Evolutionary conservation across 1,140 invertebrate genomes (phyloP).

Genomic region (Xylocopa sonorina): DNA sequence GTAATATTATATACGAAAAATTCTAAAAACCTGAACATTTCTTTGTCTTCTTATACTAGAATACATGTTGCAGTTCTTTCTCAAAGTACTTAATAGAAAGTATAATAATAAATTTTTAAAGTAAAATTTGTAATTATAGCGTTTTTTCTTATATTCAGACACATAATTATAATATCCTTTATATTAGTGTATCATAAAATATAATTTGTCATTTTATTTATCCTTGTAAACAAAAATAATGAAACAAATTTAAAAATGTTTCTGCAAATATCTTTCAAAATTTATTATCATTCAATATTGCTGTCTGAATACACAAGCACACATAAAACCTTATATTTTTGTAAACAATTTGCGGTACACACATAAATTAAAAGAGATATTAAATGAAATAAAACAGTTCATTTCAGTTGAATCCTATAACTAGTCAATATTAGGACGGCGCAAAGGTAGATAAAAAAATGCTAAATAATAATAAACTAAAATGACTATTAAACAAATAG

Average conservation of each 20-base stretch:
- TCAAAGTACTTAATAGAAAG: background rate
- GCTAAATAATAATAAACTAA: constrained; percentile 6
- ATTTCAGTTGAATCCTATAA: constrained; percentile 43
- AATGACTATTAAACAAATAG: background rate
- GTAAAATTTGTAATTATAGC: background rate
- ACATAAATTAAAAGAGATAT: background rate
- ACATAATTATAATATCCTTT: no score
- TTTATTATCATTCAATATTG: constrained; percentile 8
- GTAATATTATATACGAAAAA: constrained; percentile 54
- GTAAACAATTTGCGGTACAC: background rate
- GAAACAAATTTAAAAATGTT: constrained; percentile 3
- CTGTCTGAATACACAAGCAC: constrained; percentile 11
- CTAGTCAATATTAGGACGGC: constrained; percentile 59
- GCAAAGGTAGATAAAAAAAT: constrained; percentile 49
- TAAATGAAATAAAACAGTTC: constrained; percentile 34
- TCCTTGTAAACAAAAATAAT: background rate
- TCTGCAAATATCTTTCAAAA: background rate
- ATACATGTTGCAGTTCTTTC: background rate
- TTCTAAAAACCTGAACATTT: constrained; percentile 22
- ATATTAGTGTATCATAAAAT: background rate
- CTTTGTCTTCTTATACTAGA: background rate
- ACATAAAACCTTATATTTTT: background rate
- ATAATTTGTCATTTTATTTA: background rate
- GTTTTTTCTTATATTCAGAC: no score
- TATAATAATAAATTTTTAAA: background rate